Evolutionary conservation across 2,113 vertebrate species (phyloP), one percentile per base, ranked within the genome.

Genomic region (Chloebia gouldiae): DNA sequence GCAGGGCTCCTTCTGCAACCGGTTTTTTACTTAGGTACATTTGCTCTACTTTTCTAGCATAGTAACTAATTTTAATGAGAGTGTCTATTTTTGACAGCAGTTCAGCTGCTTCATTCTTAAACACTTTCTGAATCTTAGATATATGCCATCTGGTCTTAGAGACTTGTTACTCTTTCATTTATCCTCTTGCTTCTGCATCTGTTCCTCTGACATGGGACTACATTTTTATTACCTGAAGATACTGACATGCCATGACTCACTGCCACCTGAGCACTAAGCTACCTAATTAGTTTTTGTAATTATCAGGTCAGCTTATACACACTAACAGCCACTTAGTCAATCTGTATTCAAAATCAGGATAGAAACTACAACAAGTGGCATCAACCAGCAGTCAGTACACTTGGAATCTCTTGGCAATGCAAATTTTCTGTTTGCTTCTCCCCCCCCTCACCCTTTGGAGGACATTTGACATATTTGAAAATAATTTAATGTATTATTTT

Each of bases 101-200:
- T 91, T 95, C 81, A 95, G 84, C 93, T 91, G 85, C 90, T 88
- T 96, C 94, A 96, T 96, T 96, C 93, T 95, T 95, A 94, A 96
- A 95, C 92, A 81, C 88, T 78, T 90, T 86, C 61, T 77, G 70
- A 95, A 83, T 92, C 65, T 93, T 83, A 90, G 81, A 83, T 89
- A 86, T 60, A 78, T 75, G 89, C 95, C 92, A 96, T 96, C 93
- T 96, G 96, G 77, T 92, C 83, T 89, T 73, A 47, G 59, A 92
- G 39, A 96, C 81, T 90, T 95, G 90, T 88, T 96, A 95, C 96
- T 93, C 96, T 92, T 89, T 82, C 90, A 86, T 95, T 96, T 96
- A 96, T 69, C 56, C 53, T 50, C 90, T 96, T 94, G 60, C 78
- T 95, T 91, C 72, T 39, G 76, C 84, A 79, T 80, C 87, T 96